Conservation (phyloP, 2,113 vertebrate genomes). For the Anthoscopus minutus region DNA sequence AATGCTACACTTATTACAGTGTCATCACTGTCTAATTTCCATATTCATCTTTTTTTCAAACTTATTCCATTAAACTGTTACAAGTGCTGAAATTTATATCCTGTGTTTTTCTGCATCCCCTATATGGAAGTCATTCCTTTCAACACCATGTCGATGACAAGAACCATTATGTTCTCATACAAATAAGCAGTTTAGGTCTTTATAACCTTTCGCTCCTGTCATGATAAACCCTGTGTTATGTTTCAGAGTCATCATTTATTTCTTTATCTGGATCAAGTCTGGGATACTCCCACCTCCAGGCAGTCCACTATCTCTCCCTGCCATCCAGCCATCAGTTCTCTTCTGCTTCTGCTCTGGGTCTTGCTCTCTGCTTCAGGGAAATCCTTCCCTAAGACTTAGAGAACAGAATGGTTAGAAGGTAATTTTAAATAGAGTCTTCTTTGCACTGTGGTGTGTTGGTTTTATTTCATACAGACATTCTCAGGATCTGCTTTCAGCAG, state of each 20-base stretch:
- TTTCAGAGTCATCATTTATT: slow-evolving; percentile 4
- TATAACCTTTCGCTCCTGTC: neutral
- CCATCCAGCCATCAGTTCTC: neutral
- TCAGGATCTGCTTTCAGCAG: neutral
- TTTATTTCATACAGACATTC: neutral
- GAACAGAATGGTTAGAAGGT: neutral
- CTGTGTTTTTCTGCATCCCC: neutral
- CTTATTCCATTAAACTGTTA: slow-evolving; percentile 18
- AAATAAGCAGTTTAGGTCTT: slow-evolving; percentile 19
- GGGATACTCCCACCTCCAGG: neutral
- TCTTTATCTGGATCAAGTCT: neutral
- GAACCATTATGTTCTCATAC: slow-evolving; percentile 13
- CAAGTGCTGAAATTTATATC: slow-evolving; percentile 8
- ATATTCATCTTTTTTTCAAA: neutral
- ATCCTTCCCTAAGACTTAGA: neutral
- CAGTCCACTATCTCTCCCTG: neutral
- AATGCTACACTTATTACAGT: neutral
- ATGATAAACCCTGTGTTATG: neutral
- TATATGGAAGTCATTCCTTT: slow-evolving; percentile 28
- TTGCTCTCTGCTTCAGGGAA: neutral
- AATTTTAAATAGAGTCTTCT: neutral
- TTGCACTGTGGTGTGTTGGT: neutral
- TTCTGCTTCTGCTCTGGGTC: neutral
- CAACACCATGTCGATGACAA: neutral
- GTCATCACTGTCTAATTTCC: slow-evolving; percentile 1